Conservation (phyloP, 2,113 vertebrate species). For the Pluvianellus socialis region DNA sequence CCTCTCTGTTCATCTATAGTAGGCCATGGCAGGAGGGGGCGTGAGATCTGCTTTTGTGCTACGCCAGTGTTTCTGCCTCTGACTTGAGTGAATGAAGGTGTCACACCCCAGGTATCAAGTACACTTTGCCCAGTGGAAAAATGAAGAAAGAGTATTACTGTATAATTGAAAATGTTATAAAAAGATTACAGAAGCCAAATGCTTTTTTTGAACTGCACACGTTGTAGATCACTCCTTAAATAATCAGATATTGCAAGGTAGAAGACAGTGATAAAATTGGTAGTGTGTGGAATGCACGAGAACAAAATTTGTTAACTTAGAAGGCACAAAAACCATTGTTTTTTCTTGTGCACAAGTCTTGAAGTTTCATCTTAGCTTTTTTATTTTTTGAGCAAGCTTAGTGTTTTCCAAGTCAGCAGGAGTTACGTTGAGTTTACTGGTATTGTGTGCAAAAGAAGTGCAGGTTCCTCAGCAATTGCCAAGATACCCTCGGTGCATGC, state of each 20-base stretch:
- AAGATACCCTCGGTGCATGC: accelerated
- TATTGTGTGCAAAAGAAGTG: not conserved
- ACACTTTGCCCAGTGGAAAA: not conserved
- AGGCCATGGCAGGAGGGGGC: not conserved
- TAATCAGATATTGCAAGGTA: not conserved
- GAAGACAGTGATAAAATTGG: not conserved
- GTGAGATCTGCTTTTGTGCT: not conserved
- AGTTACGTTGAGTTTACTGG: not conserved
- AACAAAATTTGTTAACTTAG: not conserved
- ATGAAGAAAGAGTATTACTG: not conserved
- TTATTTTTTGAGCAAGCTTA: not conserved
- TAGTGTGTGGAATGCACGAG: not conserved
- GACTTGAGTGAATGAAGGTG: not conserved
- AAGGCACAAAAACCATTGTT: not conserved
- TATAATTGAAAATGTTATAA: not conserved
- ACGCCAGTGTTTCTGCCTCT: not conserved
- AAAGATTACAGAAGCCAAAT: not conserved
- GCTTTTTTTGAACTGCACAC: not conserved
- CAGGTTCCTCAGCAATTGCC: accelerated
- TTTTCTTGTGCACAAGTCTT: not conserved
- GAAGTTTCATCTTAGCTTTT: not conserved
- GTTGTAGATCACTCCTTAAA: not conserved
- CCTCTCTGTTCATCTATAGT: not conserved
- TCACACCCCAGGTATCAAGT: not conserved
- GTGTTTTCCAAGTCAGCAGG: not conserved